These are phyloP conservation scores for Paramacrobiotus metropolitanus DNA, from an alignment of 1,140 invertebrate genomes.

Conservation along the genomic window DNA sequence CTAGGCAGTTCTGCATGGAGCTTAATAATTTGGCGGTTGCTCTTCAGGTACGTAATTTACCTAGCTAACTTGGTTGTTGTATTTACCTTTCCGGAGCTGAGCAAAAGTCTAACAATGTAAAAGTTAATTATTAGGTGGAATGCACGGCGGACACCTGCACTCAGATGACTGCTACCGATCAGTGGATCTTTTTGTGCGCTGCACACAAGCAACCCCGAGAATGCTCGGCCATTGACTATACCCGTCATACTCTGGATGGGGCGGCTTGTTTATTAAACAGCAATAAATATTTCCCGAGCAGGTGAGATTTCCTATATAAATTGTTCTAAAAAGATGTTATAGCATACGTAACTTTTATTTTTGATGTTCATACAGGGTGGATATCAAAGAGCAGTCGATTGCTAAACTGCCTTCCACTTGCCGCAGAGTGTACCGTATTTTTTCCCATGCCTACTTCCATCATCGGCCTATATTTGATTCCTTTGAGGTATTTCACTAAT, in stretches of 20 bases:
- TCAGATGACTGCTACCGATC: slow-evolving; percentile 99
- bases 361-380: slow-evolving; percentile 46
- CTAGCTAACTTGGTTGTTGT: background rate
- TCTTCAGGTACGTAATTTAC: slow-evolving; percentile 27
- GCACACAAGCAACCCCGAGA: slow-evolving; percentile 99
- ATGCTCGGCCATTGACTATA: slow-evolving; percentile 98
- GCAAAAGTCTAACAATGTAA: no score
- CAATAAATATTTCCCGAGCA: slow-evolving; percentile 99
- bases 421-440: slow-evolving; percentile 91
- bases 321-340: no score
- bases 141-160: slow-evolving; percentile 88
- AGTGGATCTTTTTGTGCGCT: slow-evolving; percentile 99
- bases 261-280: slow-evolving; percentile 94
- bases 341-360: no score
- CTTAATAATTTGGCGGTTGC: slow-evolving; percentile 82
- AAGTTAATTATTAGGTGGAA: slow-evolving; percentile 30
- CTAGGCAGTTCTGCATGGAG: slow-evolving; percentile 93
- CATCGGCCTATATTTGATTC: slow-evolving; percentile 88
- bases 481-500: slow-evolving; percentile 44
- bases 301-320: slow-evolving; percentile 26
- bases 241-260: slow-evolving; percentile 93
- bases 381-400: slow-evolving; percentile 94
- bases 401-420: slow-evolving; percentile 94
- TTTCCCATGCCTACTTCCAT: slow-evolving; percentile 98
- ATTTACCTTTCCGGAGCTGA: background rate